phyloP scores from a whole-genome alignment of 2,113 vertebrate species.

The Naja naja region DNA sequence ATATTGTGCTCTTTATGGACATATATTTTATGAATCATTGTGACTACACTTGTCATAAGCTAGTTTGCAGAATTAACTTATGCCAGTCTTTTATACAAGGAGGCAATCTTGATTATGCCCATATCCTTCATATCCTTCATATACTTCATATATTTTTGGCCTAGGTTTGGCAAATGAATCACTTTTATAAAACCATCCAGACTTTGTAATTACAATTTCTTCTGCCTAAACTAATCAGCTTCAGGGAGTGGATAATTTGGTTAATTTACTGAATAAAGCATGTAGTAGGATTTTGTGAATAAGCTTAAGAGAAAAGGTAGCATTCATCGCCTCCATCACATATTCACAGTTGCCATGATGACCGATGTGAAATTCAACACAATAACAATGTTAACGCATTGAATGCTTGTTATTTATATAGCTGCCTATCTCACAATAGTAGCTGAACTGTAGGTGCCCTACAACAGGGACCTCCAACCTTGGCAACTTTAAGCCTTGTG shows the following conservation, averaged over 20 bases:
- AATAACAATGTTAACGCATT: constrained; percentile 38
- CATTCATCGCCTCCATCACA: constrained; percentile 28
- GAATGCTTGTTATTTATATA: constrained; percentile 15
- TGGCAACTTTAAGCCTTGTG: too few relatives aligned
- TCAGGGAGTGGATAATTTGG: constrained; percentile 59
- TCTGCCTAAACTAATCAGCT: constrained; percentile 51
- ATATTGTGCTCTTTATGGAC: neutral
- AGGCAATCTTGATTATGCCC: neutral
- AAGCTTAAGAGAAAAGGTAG: constrained; percentile 56
- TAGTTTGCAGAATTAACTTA: neutral
- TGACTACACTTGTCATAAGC: neutral
- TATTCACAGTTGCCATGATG: constrained; percentile 43
- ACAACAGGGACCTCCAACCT: too few relatives aligned
- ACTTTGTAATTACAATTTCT: constrained; percentile 52
- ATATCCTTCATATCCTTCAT: neutral
- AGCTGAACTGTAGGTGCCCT: neutral
- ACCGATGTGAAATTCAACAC: constrained; percentile 42
- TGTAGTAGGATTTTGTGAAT: constrained; percentile 55
- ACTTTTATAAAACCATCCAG: constrained; percentile 37
- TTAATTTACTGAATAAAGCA: constrained; percentile 63
- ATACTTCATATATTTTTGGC: constrained; percentile 18
- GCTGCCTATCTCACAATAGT: neutral
- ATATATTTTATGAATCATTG: neutral
- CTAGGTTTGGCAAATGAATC: constrained; percentile 38
- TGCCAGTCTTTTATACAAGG: neutral